These are phyloP conservation scores for Aproaerema taeniolella DNA, from an alignment of 2,888 invertebrate species.

Conservation along the genomic window DNA sequence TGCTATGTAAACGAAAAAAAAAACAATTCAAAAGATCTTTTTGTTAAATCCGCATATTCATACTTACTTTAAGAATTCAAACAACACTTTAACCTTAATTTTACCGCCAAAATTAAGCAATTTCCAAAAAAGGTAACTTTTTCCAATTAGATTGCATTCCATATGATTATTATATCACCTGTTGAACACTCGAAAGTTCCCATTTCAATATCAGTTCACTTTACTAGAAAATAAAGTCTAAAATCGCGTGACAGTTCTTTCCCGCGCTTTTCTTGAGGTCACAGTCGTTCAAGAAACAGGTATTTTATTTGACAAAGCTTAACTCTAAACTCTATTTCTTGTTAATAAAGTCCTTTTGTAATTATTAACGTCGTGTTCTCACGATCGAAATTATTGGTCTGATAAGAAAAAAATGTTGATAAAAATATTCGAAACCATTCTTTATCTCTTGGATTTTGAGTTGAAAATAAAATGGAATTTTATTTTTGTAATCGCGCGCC, in stretches of 20 bases:
- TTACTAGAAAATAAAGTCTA: not conserved
- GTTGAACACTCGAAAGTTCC: not conserved
- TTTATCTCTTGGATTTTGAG: no score
- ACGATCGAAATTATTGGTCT: slow-evolving; percentile 12
- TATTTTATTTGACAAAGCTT: slow-evolving; percentile 19
- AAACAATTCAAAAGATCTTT: no score
- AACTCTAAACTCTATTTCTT: not conserved
- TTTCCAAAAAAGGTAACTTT: slow-evolving; percentile 9
- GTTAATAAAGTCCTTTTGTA: not conserved
- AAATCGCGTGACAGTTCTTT: slow-evolving; percentile 14
- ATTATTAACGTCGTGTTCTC: slow-evolving; percentile 7
- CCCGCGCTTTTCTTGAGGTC: slow-evolving; percentile 34
- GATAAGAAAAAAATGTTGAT: not conserved
- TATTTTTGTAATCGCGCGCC: no score
- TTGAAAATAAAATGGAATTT: not conserved
- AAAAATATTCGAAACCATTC: no score
- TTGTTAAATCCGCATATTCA: no score
- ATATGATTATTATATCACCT: slow-evolving; percentile 1
- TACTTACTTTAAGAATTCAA: no score
- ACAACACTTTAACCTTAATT: no score
- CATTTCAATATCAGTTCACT: not conserved
- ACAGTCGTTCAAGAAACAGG: slow-evolving; percentile 38
- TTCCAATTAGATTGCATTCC: not conserved
- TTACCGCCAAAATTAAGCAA: not conserved
- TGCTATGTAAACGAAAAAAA: no score